phyloP scores from a whole-genome alignment of 2,888 invertebrate genomes.

The Lamellibrachia columna region DNA sequence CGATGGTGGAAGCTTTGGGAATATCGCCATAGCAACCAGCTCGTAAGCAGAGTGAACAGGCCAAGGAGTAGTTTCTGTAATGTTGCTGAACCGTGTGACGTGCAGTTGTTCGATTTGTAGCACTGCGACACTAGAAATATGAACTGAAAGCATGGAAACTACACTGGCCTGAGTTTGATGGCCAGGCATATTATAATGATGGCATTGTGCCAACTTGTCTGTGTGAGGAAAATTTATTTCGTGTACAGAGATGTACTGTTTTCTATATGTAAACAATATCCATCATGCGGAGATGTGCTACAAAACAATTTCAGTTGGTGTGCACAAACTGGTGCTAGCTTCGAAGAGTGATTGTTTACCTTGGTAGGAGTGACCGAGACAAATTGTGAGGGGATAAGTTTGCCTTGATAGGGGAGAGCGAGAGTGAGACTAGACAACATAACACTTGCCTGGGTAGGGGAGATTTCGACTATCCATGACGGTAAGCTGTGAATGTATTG shows the following conservation, averaged over 20 bases:
- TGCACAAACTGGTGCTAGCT: not conserved
- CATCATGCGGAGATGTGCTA: not conserved
- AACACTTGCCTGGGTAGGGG: too few species aligned
- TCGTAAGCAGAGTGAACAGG: not conserved
- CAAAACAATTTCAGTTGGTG: not conserved
- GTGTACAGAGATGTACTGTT: not conserved
- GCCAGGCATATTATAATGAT: not conserved
- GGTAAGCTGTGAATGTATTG: too few species aligned
- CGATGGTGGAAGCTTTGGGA: not conserved
- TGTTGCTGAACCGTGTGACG: not conserved
- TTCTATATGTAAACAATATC: not conserved
- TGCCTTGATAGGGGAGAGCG: not conserved
- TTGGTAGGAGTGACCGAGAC: not conserved
- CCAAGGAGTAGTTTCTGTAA: not conserved
- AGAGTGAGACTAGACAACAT: not conserved
- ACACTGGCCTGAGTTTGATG: not conserved
- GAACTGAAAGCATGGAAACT: constrained; percentile 11
- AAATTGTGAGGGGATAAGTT: not conserved
- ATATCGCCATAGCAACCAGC: not conserved
- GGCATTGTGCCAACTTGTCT: not conserved
- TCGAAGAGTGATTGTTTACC: not conserved
- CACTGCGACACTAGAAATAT: not conserved
- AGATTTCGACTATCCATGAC: too few species aligned
- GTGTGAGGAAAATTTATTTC: not conserved
- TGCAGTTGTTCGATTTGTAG: not conserved